Conservation (phyloP, 1,140 invertebrate genomes). For the Pemphigus obesinymphae region DNA sequence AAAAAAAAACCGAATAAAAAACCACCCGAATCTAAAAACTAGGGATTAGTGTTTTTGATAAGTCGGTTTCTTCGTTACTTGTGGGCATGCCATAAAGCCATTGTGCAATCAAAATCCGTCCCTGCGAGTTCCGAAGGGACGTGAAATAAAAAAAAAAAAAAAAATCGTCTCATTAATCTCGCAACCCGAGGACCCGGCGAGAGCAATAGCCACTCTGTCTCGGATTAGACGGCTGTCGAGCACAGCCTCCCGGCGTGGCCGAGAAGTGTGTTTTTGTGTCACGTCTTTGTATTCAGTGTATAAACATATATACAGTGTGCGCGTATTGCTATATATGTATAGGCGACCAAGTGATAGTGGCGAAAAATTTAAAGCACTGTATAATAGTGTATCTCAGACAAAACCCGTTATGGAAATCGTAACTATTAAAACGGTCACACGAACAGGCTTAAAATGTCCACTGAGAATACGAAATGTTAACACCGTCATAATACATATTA, state of each 20-base stretch:
- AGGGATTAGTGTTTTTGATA: too few relatives aligned
- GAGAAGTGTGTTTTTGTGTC: neutral
- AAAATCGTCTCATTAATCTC: slow-evolving; percentile 20
- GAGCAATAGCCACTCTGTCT: neutral
- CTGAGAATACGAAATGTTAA: too few relatives aligned
- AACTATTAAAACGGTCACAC: neutral
- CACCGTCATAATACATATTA: too few relatives aligned
- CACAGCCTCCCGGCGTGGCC: neutral
- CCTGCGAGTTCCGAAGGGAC: neutral
- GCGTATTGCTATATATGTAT: too few relatives aligned
- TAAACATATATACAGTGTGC: too few relatives aligned
- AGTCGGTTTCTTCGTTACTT: too few relatives aligned
- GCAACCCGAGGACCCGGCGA: neutral
- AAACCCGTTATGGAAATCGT: neutral
- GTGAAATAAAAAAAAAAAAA: neutral
- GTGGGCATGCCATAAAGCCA: too few relatives aligned
- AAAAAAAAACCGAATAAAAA: too few relatives aligned
- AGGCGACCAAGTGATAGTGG: too few relatives aligned
- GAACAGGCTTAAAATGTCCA: too few relatives aligned
- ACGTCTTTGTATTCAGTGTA: neutral
- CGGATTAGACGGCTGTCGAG: slow-evolving; percentile 26
- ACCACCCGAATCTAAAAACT: too few relatives aligned
- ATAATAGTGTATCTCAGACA: neutral
- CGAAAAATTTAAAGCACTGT: too few relatives aligned
- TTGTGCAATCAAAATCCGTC: neutral